Evolutionary conservation across 2,888 invertebrate genomes (phyloP), one percentile per base, ranked within the genome.

Genomic region (Holacanthella duospinosa): DNA sequence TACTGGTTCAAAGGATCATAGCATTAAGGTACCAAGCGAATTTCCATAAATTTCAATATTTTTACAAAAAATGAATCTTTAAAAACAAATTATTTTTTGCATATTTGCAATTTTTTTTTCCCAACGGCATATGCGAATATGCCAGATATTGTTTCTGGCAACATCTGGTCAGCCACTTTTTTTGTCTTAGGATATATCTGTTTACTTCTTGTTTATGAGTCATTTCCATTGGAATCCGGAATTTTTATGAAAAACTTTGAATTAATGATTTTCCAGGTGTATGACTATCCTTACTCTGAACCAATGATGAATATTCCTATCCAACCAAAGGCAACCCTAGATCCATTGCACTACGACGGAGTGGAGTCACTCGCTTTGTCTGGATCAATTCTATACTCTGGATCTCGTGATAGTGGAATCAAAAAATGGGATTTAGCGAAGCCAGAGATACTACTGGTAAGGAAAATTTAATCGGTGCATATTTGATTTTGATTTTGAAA

Each of bases 331-430:
- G 26, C 48, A 44, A 83, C 86, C 73, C 79, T 89, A 63, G 85
- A 87, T 72, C 92, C 92, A 19, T 92, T 92, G 4, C 92, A 92
- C 79, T 92, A 92, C 77, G 92, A 92, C 77, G 92, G 91, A 28
- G 88, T 93, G 61, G 88, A 91, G 76, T 86, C 88, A 54, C 80
- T 92, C 57, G 84, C 86, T 36, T 79, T 87, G 60, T 78, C 79
- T 65, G 85, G 83, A 36, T 80, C 83, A 69, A 82, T 81, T 21
- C 80, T 92, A 25, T 92, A 89, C 81, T 88, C 88, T 74, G 91
- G 89, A 44, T 89, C 89, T 4, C 79, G 92, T 55, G 92, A 92
- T 78, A 86, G 85, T 77, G 87, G 88, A 75, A 86, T 92, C 76
- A 91, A 91, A 90, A 90, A 85, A 4, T 65, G 65, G 65, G 62